phyloP scores from a whole-genome alignment of 2,113 vertebrate genomes.

The Bubo blakistoni region DNA sequence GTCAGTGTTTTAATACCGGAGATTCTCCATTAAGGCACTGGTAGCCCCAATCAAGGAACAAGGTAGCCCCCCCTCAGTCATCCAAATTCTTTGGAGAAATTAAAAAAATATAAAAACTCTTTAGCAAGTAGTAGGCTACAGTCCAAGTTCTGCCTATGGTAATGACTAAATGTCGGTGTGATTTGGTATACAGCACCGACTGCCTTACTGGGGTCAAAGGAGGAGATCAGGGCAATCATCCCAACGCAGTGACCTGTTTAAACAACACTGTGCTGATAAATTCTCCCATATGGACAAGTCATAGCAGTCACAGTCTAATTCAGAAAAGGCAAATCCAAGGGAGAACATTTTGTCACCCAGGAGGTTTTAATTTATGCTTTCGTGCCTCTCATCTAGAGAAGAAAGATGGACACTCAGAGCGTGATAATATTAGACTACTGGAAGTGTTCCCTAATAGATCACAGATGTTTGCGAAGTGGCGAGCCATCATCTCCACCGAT shows the following conservation, averaged over 20 bases:
- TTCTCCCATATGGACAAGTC: not conserved
- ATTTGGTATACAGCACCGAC: not conserved
- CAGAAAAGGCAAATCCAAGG: not conserved
- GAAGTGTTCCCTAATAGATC: constrained; percentile 9
- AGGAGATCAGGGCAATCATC: not conserved
- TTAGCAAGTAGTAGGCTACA: not conserved
- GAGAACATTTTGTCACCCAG: not conserved
- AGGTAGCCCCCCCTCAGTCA: not conserved
- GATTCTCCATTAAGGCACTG: not conserved
- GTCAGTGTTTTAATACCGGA: not conserved
- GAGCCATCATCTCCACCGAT: not conserved
- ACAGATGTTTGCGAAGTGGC: not conserved
- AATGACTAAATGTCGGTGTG: rapidly evolving
- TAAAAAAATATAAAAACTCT: not conserved
- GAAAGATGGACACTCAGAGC: constrained; percentile 13
- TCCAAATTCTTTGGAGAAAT: not conserved
- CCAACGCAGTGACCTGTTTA: not conserved
- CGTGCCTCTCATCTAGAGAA: not conserved
- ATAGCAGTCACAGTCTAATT: not conserved
- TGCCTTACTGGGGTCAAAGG: not conserved
- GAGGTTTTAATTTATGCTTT: constrained; percentile 38
- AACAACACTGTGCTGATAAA: not conserved
- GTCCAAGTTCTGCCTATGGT: not conserved
- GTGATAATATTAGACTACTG: not conserved
- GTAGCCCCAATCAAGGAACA: not conserved